Percentiles rank a stretch among this genome's conserved stretches.
Conservation (phyloP, 1,140 invertebrate species). For the Cryptotermes secundus region DNA sequence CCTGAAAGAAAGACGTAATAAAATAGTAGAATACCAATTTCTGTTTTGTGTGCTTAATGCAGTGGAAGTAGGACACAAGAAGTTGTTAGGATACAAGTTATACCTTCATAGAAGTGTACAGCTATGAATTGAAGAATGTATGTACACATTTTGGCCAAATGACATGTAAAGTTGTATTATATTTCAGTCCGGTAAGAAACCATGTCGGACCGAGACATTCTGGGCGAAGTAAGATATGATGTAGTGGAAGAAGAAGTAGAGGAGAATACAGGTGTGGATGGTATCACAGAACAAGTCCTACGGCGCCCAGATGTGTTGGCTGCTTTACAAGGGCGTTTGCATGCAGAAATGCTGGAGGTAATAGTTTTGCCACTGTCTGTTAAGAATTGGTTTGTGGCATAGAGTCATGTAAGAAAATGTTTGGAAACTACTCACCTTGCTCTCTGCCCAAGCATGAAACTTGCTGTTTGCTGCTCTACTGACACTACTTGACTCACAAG, state of each 20-base stretch:
- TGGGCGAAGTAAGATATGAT: constrained; percentile 31
- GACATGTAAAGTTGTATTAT: background rate
- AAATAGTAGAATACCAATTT: background rate
- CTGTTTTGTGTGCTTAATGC: background rate
- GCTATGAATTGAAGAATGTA: too few relatives aligned
- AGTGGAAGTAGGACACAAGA: background rate
- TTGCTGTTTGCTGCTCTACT: too few relatives aligned
- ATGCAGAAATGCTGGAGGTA: constrained; percentile 44
- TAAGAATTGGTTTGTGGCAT: background rate
- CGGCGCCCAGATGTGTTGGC: constrained; percentile 37
- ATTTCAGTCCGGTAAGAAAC: constrained; percentile 22
- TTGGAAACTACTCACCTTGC: background rate
- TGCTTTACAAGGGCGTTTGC: constrained; percentile 41
- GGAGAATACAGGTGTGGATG: constrained; percentile 8
- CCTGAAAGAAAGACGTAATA: constrained; percentile 3
- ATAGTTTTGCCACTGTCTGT: background rate
- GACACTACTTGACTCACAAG: too few relatives aligned
- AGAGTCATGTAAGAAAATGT: background rate
- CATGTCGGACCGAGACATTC: constrained; percentile 32
- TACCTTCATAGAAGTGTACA: too few relatives aligned
- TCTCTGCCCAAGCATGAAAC: too few relatives aligned
- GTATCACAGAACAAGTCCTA: constrained; percentile 33
- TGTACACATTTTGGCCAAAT: background rate
- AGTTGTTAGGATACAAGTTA: too few relatives aligned
- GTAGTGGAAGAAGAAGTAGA: constrained; percentile 37